Percentiles rank a stretch among this genome's conserved stretches.
Conservation (phyloP, 2,797 vertebrate species). For the Prunella strophiata region DNA sequence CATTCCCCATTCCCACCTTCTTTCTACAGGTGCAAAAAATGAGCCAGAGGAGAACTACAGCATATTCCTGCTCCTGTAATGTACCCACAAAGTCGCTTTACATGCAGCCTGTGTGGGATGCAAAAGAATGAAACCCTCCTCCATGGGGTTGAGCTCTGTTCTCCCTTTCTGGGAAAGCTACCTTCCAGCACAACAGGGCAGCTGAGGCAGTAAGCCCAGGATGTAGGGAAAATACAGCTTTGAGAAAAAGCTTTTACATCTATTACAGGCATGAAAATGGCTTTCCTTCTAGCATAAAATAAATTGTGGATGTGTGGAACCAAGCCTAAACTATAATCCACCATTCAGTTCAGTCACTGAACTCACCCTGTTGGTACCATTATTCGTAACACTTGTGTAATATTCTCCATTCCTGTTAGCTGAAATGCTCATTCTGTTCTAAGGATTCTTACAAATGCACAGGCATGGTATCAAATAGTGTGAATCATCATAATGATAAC, state of each 20-base stretch:
- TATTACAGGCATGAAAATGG: not conserved
- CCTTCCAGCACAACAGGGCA: not conserved
- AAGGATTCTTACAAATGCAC: not conserved
- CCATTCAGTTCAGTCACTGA: not conserved
- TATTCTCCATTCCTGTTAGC: conserved; percentile 12
- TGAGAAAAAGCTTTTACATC: not conserved
- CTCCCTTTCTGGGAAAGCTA: not conserved
- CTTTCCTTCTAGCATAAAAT: not conserved
- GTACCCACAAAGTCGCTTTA: not conserved
- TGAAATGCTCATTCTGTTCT: conserved; percentile 10
- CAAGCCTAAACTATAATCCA: not conserved
- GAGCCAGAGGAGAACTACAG: not conserved
- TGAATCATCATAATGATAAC: conserved; percentile 50
- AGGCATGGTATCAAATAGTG: conserved; percentile 28
- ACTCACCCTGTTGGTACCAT: not conserved
- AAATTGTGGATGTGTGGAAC: not conserved
- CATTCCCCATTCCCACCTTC: not conserved
- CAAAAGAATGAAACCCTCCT: not conserved
- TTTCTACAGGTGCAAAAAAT: not conserved
- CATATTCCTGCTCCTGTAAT: not conserved
- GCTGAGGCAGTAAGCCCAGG: not conserved
- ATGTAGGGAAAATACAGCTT: not conserved
- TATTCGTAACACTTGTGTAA: not conserved
- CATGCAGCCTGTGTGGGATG: not conserved
- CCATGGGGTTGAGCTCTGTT: not conserved